A percentile compares a stretch with the other conserved stretches of the same genome.
phyloP scores from a whole-genome alignment of 2,113 vertebrate species.

The Steatornis caripensis region DNA sequence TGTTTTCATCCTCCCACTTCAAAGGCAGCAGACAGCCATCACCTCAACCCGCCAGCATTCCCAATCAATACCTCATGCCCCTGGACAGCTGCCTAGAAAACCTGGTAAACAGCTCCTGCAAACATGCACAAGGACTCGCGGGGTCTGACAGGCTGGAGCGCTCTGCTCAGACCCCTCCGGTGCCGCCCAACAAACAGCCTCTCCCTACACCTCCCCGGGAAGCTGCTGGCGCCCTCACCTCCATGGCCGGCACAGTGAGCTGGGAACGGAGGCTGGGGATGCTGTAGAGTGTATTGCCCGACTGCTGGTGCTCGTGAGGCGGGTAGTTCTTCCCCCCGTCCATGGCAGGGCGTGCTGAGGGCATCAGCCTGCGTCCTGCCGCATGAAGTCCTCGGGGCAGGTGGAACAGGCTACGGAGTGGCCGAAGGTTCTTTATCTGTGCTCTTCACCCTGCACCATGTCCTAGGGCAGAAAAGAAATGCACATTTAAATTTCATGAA shows the following conservation, averaged over 20 bases:
- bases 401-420: background rate
- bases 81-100: background rate
- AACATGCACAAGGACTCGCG: accelerated
- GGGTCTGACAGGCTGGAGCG: background rate
- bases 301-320: conserved; percentile 62
- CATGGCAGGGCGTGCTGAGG: conserved; percentile 69
- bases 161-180: background rate
- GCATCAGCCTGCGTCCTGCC: conserved; percentile 65
- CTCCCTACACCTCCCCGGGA: too few species aligned
- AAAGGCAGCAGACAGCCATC: background rate
- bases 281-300: conserved; percentile 31
- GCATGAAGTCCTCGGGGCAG: conserved; percentile 19
- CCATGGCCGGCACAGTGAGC: background rate
- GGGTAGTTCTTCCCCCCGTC: conserved; percentile 70
- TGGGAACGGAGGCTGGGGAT: conserved; percentile 36
- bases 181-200: too few species aligned
- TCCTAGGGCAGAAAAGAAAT: conserved; percentile 25
- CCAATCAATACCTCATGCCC: accelerated
- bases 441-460: conserved; percentile 53
- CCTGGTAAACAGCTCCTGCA: background rate
- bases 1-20: background rate
- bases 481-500: background rate
- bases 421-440: conserved; percentile 47
- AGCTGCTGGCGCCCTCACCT: conserved; percentile 57
- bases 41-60: background rate